A percentile compares a stretch with the other conserved stretches of the same genome.
phyloP scores from a whole-genome alignment of 2,888 invertebrate genomes.

The Nephrocerus scutellatus region DNA sequence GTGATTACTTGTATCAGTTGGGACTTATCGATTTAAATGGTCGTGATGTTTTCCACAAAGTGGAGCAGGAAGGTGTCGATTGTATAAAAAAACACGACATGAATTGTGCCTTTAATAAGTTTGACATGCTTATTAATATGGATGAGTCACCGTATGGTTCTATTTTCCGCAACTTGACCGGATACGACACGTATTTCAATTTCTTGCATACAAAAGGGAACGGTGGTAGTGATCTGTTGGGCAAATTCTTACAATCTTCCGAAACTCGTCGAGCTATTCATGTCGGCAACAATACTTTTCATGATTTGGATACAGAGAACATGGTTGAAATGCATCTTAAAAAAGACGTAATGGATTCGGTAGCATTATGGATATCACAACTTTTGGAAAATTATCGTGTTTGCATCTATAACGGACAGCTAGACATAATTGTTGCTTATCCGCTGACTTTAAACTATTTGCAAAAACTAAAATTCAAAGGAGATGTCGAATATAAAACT shows the following conservation, averaged over 20 bases:
- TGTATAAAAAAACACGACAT: constrained; percentile 60
- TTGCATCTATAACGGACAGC: constrained; percentile 81
- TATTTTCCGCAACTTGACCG: constrained; percentile 53
- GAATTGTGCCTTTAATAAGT: constrained; percentile 63
- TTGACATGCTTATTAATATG: constrained; percentile 63
- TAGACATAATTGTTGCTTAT: constrained; percentile 87
- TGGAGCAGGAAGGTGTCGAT: constrained; percentile 50
- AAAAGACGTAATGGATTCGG: constrained; percentile 73
- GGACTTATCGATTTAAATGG: constrained; percentile 57
- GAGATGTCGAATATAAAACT: constrained; percentile 57
- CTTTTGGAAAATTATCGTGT: constrained; percentile 55
- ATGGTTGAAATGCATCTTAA: constrained; percentile 65
- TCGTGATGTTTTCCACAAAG: constrained; percentile 53
- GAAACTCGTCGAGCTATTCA: constrained; percentile 68
- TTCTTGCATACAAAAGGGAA: constrained; percentile 56
- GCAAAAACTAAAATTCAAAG: constrained; percentile 61
- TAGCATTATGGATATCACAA: constrained; percentile 65
- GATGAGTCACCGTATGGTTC: constrained; percentile 55
- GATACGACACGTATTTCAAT: constrained; percentile 41
- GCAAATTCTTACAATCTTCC: constrained; percentile 39
- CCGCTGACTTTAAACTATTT: constrained; percentile 77
- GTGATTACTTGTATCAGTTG: constrained; percentile 71
- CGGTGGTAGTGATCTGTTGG: constrained; percentile 52
- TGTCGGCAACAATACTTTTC: constrained; percentile 72
- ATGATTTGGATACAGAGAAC: constrained; percentile 47